A percentile compares a stretch with the other conserved stretches of the same genome.
Conservation (phyloP, 1,140 invertebrate genomes). For the Drosophila serrata region DNA sequence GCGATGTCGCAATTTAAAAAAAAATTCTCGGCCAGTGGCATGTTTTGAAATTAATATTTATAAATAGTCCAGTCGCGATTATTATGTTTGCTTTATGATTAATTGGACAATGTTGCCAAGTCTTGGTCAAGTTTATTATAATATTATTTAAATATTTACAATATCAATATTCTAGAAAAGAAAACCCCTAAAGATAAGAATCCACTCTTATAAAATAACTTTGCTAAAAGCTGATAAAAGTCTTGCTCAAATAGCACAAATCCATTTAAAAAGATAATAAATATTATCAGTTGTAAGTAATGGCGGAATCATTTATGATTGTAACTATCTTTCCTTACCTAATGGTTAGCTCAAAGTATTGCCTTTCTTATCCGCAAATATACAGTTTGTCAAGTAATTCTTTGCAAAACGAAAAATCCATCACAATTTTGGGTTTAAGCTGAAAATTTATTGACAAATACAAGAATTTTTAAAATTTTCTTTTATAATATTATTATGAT, state of each 20-base stretch:
- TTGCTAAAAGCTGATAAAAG: background rate
- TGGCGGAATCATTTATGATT: conserved; percentile 16
- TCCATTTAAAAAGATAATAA: conserved; percentile 10
- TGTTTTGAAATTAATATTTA: conserved; percentile 51
- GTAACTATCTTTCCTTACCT: background rate
- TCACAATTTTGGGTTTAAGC: too few species aligned
- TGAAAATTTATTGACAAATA: too few species aligned
- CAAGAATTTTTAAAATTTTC: too few species aligned
- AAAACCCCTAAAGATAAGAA: too few species aligned
- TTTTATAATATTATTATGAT: too few species aligned
- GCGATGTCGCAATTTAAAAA: conserved; percentile 25
- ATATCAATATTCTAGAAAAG: background rate
- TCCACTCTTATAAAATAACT: background rate
- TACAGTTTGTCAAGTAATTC: too few species aligned
- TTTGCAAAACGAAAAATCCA: too few species aligned
- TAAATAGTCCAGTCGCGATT: conserved; percentile 40
- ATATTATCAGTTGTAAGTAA: conserved; percentile 9
- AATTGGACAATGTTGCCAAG: background rate
- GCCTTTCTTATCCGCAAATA: conserved; percentile 4
- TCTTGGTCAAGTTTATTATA: background rate
- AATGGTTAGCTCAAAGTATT: conserved; percentile 10
- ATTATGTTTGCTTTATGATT: conserved; percentile 10
- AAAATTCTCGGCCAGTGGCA: conserved; percentile 32
- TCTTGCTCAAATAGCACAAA: background rate
- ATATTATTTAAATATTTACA: background rate